phyloP scores from a whole-genome alignment of 2,888 invertebrate species.

The Boloria euphrosyne region DNA sequence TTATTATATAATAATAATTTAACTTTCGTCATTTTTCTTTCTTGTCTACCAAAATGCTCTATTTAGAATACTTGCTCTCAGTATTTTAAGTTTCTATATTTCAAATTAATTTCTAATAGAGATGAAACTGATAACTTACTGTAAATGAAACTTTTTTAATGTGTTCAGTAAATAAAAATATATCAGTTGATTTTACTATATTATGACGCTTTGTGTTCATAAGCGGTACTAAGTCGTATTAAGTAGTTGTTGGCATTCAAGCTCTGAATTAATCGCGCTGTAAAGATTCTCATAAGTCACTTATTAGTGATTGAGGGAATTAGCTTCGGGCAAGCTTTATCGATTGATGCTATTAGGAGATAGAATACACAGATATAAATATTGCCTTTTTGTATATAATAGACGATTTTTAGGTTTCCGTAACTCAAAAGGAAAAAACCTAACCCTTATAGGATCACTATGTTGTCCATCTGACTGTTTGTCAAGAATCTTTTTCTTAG shows the following conservation, averaged over 20 bases:
- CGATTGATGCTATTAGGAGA: not conserved
- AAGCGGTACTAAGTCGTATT: constrained; percentile 14
- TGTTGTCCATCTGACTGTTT: too few species aligned
- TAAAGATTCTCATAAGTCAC: constrained; percentile 11
- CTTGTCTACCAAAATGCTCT: too few species aligned
- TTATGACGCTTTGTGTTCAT: constrained; percentile 5
- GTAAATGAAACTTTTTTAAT: not conserved
- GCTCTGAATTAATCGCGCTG: constrained; percentile 14
- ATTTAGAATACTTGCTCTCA: too few species aligned
- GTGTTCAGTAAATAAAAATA: not conserved
- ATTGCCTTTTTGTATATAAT: too few species aligned
- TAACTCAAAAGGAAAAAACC: too few species aligned
- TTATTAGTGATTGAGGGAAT: constrained; percentile 6
- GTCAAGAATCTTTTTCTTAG: too few species aligned
- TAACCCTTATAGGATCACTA: too few species aligned
- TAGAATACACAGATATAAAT: not conserved
- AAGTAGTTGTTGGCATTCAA: constrained; percentile 12
- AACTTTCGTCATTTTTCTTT: not conserved
- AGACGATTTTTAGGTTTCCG: too few species aligned
- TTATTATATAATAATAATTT: not conserved
- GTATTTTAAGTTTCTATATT: too few species aligned
- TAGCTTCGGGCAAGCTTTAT: not conserved
- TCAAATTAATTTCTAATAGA: too few species aligned
- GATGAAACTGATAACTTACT: not conserved
- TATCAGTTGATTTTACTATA: not conserved